Conservation (phyloP, 2,888 invertebrate genomes). For the Macrophya alboannulata region DNA sequence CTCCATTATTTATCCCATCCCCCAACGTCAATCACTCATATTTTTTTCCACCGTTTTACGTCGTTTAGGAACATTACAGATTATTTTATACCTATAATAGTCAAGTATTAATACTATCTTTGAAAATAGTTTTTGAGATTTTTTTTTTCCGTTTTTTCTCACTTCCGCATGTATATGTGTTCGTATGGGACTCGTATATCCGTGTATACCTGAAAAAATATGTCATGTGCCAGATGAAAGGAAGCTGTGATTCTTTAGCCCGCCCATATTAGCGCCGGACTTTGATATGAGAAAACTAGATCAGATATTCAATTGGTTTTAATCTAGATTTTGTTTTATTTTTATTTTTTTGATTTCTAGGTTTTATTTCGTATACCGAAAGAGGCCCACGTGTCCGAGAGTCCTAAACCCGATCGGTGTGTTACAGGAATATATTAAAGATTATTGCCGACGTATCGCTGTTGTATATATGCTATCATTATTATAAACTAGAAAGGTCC, state of each 20-base stretch:
- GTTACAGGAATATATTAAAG: conserved; percentile 25
- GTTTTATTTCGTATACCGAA: background rate
- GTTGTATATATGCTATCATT: conserved; percentile 29
- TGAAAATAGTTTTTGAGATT: no score
- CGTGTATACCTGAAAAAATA: background rate
- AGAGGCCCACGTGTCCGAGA: conserved; percentile 10
- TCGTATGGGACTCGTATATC: background rate
- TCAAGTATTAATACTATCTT: no score
- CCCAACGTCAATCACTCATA: background rate
- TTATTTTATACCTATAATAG: no score
- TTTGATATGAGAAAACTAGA: conserved; percentile 35
- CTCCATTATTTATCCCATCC: conserved; percentile 2
- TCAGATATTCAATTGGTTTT: conserved; percentile 37
- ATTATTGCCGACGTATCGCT: conserved; percentile 26
- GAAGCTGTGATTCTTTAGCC: background rate
- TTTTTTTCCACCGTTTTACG: background rate
- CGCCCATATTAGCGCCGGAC: background rate
- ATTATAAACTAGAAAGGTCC: conserved; percentile 46
- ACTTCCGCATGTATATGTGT: background rate
- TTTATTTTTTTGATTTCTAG: background rate
- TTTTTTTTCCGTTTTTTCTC: background rate
- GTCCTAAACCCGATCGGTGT: background rate
- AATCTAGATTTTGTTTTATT: background rate
- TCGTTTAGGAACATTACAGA: background rate
- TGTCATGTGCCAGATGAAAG: conserved; percentile 7